Base-by-base conservation (phyloP, 1,140 invertebrate genomes). In the Pachypeltis micranthus region DNA sequence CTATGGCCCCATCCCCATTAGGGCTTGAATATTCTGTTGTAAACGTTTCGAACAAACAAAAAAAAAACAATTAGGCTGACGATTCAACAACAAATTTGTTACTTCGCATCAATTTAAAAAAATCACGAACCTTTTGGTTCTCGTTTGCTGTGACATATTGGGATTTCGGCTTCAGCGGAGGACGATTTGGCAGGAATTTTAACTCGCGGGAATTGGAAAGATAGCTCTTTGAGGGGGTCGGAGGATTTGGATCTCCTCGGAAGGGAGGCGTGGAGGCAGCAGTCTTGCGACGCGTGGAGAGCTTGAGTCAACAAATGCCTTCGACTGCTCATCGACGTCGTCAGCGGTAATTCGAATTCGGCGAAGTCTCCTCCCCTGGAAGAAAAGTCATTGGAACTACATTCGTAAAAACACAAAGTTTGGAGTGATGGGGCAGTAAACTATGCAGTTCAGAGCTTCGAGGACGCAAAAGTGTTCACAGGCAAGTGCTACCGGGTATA, bases 241-340 rank as follows among this genome's bases (percentile, higher is more conserved):
- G 83, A 86, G 3, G 85, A 87, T 67, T 86, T 87, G 0, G 85
- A 87, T 64, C 86, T 82, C 60, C 86, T 78, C 1, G 85, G 86
- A 26, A 87, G 67, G 21, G 85, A 83, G 4, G 78, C 76, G 69
- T 85, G 83, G 39, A 83, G 76, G 65, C 83, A 84, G 73, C 71
- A 14, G 72, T 66, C 24, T 73, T 65, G 47, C 60, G 75, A 23
- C 72, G 75, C 65, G 72, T 72, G 70, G 23, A 63, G 59, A 2
- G 60, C 54, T 56, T 63, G 64, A 19, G 58, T 61, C 7, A 66
- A 14, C 16, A 64, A 62, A 39, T 81, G 79, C 55, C 80, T 75
- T 39, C 77, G 78, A 28, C 74, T 70, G 0, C 78, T 77, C 67
- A 79, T 78, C 4, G 78, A 76, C 1, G 80, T 79, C 0, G 80